Conservation (phyloP, 2,888 invertebrate species). For the Desoria tigrina region DNA sequence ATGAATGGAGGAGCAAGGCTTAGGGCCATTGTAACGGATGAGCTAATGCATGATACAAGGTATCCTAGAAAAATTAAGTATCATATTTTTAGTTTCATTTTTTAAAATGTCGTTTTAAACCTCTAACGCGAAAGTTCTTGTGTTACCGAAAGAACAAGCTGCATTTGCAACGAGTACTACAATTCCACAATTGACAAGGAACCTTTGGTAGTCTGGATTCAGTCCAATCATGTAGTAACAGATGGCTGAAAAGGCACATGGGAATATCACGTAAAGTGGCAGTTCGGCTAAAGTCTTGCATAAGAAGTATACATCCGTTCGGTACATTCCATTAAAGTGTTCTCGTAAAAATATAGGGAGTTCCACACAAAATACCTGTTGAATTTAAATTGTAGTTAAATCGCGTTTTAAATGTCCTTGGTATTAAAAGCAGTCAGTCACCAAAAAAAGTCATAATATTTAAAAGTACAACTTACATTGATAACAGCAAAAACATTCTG, state of each 20-base stretch:
- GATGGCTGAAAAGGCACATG: slow-evolving; percentile 77
- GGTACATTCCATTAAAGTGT: slow-evolving; percentile 85
- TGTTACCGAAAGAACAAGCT: slow-evolving; percentile 84
- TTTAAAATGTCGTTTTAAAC: neutral
- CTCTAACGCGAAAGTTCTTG: slow-evolving; percentile 53
- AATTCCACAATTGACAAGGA: slow-evolving; percentile 67
- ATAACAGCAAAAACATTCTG: slow-evolving; percentile 94
- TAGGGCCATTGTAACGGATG: slow-evolving; percentile 70
- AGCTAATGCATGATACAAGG: slow-evolving; percentile 81
- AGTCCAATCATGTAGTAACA: slow-evolving; percentile 89
- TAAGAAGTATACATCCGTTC: slow-evolving; percentile 86
- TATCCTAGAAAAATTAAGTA: slow-evolving; percentile 78
- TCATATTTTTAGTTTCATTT: neutral
- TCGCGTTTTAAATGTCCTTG: neutral
- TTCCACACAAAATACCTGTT: slow-evolving; percentile 84
- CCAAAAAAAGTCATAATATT: slow-evolving; percentile 9
- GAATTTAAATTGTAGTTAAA: slow-evolving; percentile 1
- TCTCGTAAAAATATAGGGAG: slow-evolving; percentile 86
- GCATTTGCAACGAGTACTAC: slow-evolving; percentile 81
- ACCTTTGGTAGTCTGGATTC: slow-evolving; percentile 67
- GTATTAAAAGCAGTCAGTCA: neutral
- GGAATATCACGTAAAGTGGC: slow-evolving; percentile 78
- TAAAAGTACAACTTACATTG: slow-evolving; percentile 69
- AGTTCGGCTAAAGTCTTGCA: slow-evolving; percentile 87
- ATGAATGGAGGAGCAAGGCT: slow-evolving; percentile 88